A percentile compares a stretch with the other conserved stretches of the same genome.
Conservation (phyloP, 2,888 invertebrate species). For the Meandrusa payeni region DNA sequence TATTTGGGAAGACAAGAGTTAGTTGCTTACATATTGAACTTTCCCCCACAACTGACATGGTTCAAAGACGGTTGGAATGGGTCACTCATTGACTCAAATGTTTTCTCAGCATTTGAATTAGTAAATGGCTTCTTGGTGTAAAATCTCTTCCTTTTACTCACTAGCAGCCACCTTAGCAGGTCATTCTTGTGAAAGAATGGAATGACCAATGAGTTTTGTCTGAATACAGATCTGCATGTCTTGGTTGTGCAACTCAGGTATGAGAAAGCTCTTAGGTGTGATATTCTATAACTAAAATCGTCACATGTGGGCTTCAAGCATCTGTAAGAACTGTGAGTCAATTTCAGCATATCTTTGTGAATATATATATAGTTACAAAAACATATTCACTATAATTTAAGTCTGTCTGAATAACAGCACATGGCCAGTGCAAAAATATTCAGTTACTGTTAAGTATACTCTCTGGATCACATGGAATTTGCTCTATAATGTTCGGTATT, state of each 20-base stretch:
- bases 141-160: conserved; percentile 44
- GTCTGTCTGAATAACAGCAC: conserved; percentile 36
- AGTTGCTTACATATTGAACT: conserved; percentile 62
- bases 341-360: conserved; percentile 72
- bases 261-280: conserved; percentile 49
- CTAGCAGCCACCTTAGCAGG: conserved; percentile 40
- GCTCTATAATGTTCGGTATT: conserved; percentile 50
- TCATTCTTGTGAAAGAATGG: conserved; percentile 36
- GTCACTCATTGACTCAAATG: conserved; percentile 57
- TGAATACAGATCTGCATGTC: conserved; percentile 43
- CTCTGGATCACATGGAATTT: conserved; percentile 58
- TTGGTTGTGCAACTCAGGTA: conserved; percentile 49
- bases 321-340: conserved; percentile 73
- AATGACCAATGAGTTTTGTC: conserved; percentile 30
- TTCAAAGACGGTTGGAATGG: conserved; percentile 46
- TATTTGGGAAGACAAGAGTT: too few relatives aligned
- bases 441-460: conserved; percentile 24
- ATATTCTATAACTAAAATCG: conserved; percentile 41
- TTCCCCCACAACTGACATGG: conserved; percentile 54
- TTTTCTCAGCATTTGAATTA: conserved; percentile 41
- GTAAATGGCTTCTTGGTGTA: conserved; percentile 43
- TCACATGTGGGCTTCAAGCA: conserved; percentile 59
- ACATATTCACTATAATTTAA: conserved; percentile 43
- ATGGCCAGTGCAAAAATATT: conserved; percentile 36
- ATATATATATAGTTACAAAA: conserved; percentile 30